Conservation (phyloP, 2,797 vertebrate species). For the Anolis apletophallus region DNA sequence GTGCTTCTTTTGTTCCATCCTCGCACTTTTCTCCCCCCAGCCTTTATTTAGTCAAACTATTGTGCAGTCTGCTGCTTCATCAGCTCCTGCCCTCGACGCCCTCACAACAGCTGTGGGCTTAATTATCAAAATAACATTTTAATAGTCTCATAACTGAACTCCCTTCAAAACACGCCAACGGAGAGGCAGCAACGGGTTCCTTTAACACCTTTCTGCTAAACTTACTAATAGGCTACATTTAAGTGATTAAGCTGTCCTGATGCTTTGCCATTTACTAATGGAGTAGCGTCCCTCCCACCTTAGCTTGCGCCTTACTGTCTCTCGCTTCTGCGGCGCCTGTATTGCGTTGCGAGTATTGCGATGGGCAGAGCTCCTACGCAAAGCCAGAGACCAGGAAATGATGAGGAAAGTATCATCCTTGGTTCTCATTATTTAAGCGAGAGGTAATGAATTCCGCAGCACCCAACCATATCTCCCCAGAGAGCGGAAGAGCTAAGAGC, state of each 20-base stretch:
- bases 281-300: constrained; percentile 63
- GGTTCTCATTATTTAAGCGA: constrained; percentile 53
- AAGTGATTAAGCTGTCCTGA: constrained; percentile 75
- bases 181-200: constrained; percentile 76
- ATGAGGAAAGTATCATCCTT: constrained; percentile 43
- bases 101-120: constrained; percentile 84
- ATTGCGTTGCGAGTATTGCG: constrained; percentile 34
- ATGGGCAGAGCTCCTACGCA: constrained; percentile 63
- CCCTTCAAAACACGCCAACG: constrained; percentile 78
- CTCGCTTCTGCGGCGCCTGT: too few relatives aligned
- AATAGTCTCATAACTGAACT: constrained; percentile 85
- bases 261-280: constrained; percentile 61
- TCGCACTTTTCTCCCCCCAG: not conserved
- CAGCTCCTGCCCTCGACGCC: constrained; percentile 75
- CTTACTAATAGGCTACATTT: constrained; percentile 79
- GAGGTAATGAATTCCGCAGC: constrained; percentile 49
- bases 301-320: constrained; percentile 43
- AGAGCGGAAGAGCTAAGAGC: constrained; percentile 64
- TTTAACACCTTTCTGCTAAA: constrained; percentile 79
- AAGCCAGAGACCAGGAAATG: constrained; percentile 60
- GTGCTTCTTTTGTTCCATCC: constrained; percentile 26
- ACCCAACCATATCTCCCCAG: constrained; percentile 58
- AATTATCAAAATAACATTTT: constrained; percentile 89
- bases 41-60: constrained; percentile 35
- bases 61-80: constrained; percentile 64